Evolutionary conservation across 1,140 invertebrate species (phyloP).

Genomic region (Orchestia grillus): DNA sequence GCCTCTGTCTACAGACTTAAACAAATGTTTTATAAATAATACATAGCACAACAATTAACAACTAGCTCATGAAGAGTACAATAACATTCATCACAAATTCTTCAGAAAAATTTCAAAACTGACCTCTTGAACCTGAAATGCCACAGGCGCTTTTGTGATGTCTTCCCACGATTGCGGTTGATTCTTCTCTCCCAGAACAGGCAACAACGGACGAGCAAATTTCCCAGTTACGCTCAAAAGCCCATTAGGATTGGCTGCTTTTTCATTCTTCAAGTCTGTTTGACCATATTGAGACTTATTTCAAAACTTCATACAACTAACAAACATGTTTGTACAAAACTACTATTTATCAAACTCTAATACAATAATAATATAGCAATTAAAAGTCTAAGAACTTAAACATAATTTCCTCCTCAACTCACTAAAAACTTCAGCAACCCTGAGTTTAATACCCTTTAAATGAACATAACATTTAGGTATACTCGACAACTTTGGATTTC

Average conservation of each 20-base stretch:
- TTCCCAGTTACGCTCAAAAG: background rate
- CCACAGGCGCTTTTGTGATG: constrained; percentile 2
- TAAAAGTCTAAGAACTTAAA: too few relatives aligned
- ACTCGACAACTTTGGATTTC: too few relatives aligned
- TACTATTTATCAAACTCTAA: too few relatives aligned
- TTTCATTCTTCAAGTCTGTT: background rate
- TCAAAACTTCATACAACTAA: too few relatives aligned
- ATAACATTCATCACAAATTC: background rate
- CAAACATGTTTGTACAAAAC: too few relatives aligned
- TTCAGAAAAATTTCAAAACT: background rate
- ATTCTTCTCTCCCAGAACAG: background rate
- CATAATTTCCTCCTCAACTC: too few relatives aligned
- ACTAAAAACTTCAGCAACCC: too few relatives aligned
- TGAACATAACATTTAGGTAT: too few relatives aligned
- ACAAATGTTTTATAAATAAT: background rate
- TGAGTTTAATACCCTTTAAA: too few relatives aligned
- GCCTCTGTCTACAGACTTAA: background rate
- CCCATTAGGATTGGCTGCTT: background rate
- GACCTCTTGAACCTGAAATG: background rate
- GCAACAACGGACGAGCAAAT: background rate
- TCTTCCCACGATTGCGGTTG: background rate
- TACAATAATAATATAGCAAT: too few relatives aligned
- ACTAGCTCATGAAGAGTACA: too few relatives aligned
- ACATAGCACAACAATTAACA: too few relatives aligned
- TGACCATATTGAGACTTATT: background rate